A percentile compares a stretch with the other conserved stretches of the same genome.
Conservation (phyloP, 2,113 vertebrate species). For the Lycaon pictus region DNA sequence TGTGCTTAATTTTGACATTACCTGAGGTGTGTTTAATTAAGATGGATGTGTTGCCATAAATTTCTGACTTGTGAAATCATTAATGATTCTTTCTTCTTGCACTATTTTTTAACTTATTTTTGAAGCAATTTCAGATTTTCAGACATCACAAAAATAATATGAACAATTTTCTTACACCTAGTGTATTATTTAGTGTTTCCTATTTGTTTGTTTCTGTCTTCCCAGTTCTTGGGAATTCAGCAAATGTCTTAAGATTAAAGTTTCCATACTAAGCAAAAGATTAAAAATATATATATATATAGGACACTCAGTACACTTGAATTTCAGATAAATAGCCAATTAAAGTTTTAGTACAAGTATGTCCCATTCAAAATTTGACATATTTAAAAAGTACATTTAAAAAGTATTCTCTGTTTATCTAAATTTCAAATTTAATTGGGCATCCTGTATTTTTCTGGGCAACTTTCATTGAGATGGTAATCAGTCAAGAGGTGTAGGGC, state of each 20-base stretch:
- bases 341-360: background rate
- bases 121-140: background rate
- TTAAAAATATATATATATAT: background rate
- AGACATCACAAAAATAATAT: background rate
- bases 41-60: background rate
- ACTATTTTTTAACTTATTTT: background rate
- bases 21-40: background rate
- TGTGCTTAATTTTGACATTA: background rate
- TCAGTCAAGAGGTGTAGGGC: background rate
- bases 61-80: slow-evolving; percentile 29
- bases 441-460: background rate
- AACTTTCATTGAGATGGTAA: background rate
- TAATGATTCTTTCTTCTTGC: background rate
- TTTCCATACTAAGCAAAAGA: background rate
- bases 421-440: background rate
- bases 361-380: background rate
- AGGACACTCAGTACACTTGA: background rate
- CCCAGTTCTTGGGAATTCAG: background rate
- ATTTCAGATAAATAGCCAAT: background rate
- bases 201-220: background rate
- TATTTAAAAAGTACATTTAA: background rate
- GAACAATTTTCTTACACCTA: background rate
- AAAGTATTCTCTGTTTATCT: background rate
- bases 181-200: background rate
- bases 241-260: background rate